Conservation (phyloP, 2,797 vertebrate species). For the Phalanger gymnotis region DNA sequence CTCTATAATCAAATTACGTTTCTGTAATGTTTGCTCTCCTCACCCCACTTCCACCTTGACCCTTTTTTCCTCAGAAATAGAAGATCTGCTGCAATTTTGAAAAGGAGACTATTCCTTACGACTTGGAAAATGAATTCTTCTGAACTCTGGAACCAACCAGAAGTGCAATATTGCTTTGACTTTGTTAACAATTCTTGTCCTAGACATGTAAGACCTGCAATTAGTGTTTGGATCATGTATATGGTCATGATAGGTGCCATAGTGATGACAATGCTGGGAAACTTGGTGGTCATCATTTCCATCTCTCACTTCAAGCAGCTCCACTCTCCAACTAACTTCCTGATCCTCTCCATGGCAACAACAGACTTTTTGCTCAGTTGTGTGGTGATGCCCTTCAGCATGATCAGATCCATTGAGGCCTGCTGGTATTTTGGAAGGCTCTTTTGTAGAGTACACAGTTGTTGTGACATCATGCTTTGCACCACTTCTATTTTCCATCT, state of each 20-base stretch:
- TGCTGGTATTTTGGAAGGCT: constrained; percentile 70
- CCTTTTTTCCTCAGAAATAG: constrained; percentile 28
- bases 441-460: constrained; percentile 72
- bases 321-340: constrained; percentile 74
- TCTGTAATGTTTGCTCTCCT: neutral
- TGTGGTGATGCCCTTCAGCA: constrained; percentile 69
- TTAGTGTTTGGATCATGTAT: neutral
- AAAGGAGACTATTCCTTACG: neutral
- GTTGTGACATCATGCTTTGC: constrained; percentile 64
- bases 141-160: neutral
- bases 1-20: neutral
- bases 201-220: constrained; percentile 17
- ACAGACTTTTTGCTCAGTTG: constrained; percentile 71
- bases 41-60: neutral
- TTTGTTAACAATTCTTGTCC: constrained; percentile 66
- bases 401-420: constrained; percentile 72
- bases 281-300: constrained; percentile 63
- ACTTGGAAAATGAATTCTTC: constrained; percentile 56
- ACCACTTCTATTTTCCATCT: constrained; percentile 74
- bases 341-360: constrained; percentile 74
- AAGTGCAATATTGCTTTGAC: constrained; percentile 62
- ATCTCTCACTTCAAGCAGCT: constrained; percentile 76
- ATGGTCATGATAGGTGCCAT: neutral
- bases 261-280: constrained; percentile 62
- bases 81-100: neutral